phyloP scores from a whole-genome alignment of 2,888 invertebrate species.

The Drosophila merina region DNA sequence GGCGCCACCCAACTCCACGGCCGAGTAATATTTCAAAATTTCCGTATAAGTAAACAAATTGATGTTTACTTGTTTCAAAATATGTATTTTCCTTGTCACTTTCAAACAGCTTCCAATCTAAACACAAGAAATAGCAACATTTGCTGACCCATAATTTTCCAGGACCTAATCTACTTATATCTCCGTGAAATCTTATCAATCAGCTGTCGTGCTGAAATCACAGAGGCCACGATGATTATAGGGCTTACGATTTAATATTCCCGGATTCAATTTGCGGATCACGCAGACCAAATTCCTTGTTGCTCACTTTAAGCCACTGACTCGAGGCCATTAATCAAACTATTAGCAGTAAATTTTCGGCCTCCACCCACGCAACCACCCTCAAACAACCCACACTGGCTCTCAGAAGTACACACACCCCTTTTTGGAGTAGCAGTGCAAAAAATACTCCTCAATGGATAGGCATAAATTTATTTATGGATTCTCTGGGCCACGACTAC shows the following conservation, averaged over 20 bases:
- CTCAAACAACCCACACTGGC: slow-evolving; percentile 34
- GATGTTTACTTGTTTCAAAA: neutral
- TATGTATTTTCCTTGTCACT: neutral
- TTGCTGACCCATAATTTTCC: slow-evolving; percentile 72
- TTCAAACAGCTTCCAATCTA: neutral
- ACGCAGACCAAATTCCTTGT: slow-evolving; percentile 14
- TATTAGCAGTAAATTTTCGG: slow-evolving; percentile 80
- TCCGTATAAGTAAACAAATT: neutral
- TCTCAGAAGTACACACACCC: slow-evolving; percentile 68
- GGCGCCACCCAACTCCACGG: slow-evolving; percentile 51
- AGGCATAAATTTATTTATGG: slow-evolving; percentile 65
- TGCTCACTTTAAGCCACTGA: slow-evolving; percentile 60
- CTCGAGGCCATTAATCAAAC: slow-evolving; percentile 84
- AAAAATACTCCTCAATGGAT: slow-evolving; percentile 24
- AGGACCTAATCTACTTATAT: slow-evolving; percentile 71
- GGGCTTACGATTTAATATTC: slow-evolving; percentile 45
- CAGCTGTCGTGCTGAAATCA: slow-evolving; percentile 57
- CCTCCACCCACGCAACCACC: slow-evolving; percentile 52
- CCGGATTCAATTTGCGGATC: slow-evolving; percentile 22
- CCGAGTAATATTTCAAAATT: slow-evolving; percentile 1
- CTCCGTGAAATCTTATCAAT: slow-evolving; percentile 68
- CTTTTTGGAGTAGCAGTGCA: slow-evolving; percentile 49
- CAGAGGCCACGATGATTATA: slow-evolving; percentile 54
- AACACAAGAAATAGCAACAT: slow-evolving; percentile 63
- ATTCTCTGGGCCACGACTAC: slow-evolving; percentile 4